Evolutionary conservation across 2,797 vertebrate genomes (phyloP).

Genomic region (Fratercula arctica): DNA sequence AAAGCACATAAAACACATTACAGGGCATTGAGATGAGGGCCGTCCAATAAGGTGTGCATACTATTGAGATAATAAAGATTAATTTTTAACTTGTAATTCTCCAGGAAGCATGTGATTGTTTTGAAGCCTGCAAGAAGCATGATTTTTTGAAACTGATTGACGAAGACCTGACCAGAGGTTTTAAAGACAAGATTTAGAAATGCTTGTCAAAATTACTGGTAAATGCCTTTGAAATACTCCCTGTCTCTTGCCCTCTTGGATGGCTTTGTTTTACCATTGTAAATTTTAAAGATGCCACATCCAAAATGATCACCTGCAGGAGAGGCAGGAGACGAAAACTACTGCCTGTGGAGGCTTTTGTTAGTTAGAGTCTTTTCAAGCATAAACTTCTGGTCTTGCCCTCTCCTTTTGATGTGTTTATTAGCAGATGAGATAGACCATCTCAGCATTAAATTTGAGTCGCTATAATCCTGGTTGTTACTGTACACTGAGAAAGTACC

Average conservation of each 20-base stretch:
- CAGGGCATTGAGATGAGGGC: background rate
- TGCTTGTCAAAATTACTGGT: background rate
- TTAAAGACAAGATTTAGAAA: background rate
- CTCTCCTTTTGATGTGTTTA: background rate
- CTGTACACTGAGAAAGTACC: background rate
- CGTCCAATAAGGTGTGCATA: background rate
- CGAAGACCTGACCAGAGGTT: background rate
- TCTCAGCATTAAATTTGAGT: background rate
- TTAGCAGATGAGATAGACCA: background rate
- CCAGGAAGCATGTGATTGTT: background rate
- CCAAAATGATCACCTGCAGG: background rate
- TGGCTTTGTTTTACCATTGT: background rate
- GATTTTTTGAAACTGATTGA: background rate
- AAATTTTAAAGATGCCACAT: background rate
- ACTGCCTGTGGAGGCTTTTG: background rate
- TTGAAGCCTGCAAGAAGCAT: background rate
- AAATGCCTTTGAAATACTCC: background rate
- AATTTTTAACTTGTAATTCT: constrained; percentile 7
- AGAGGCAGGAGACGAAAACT: background rate
- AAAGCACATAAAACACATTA: background rate
- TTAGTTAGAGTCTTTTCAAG: background rate
- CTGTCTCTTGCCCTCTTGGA: background rate
- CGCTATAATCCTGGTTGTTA: background rate
- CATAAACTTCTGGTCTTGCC: background rate
- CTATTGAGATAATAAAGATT: background rate